These are phyloP conservation scores for Chymomyza caudatula DNA, from an alignment of 2,888 invertebrate genomes.

Conservation along the genomic window DNA sequence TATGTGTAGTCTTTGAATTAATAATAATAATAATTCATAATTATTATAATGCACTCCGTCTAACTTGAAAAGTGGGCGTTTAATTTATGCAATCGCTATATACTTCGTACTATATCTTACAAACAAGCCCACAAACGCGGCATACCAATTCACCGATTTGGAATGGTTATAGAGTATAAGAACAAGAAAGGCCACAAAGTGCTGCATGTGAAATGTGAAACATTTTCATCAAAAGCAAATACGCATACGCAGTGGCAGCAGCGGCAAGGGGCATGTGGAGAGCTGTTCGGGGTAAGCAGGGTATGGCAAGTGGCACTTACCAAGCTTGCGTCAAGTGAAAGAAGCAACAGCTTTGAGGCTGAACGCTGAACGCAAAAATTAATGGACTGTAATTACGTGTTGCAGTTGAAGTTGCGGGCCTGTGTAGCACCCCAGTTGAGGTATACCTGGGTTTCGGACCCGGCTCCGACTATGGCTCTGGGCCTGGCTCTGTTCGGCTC, in stretches of 20 bases:
- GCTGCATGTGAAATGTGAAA: slow-evolving; percentile 41
- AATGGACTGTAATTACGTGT: slow-evolving; percentile 65
- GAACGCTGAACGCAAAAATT: slow-evolving; percentile 38
- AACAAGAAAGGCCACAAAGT: slow-evolving; percentile 3
- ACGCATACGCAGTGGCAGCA: slow-evolving; percentile 3
- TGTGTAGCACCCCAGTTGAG: not conserved
- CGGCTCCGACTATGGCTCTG: not conserved
- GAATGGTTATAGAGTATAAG: slow-evolving; percentile 3
- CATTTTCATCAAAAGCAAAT: slow-evolving; percentile 46
- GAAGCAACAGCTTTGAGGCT: slow-evolving; percentile 21
- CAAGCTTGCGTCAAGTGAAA: slow-evolving; percentile 60
- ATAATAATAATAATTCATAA: no score
- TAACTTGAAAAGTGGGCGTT: no score
- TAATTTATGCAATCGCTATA: not conserved
- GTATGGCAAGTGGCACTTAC: slow-evolving; percentile 59
- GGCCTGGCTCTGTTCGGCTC: not conserved
- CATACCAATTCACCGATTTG: not conserved
- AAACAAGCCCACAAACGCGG: not conserved
- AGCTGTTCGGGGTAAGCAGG: not conserved
- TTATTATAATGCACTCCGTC: no score
- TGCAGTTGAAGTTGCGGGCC: slow-evolving; percentile 26
- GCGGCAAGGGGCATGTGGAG: not conserved
- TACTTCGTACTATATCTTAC: not conserved
- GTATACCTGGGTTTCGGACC: not conserved
- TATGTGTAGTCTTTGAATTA: no score